phyloP scores from a whole-genome alignment of 2,797 vertebrate species.

The Vespertilio murinus region DNA sequence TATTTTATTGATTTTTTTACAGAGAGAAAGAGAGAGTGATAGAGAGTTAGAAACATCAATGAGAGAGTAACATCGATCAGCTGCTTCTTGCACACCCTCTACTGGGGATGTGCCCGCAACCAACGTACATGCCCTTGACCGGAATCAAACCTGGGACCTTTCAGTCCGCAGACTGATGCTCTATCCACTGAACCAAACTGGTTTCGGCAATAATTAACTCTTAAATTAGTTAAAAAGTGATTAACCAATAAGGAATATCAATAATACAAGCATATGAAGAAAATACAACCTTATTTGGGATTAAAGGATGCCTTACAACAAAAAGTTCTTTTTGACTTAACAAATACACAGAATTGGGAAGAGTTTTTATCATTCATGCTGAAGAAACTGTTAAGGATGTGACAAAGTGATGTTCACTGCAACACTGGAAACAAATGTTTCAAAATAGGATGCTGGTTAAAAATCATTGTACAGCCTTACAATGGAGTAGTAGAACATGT shows the following conservation, averaged over 20 bases:
- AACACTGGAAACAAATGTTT: not conserved
- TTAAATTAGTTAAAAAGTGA: slow-evolving; percentile 5
- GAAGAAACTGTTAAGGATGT: not conserved
- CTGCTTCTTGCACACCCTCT: too few species aligned
- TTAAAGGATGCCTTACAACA: not conserved
- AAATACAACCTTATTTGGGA: not conserved
- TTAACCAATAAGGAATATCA: not conserved
- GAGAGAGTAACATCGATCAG: too few species aligned
- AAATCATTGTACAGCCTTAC: not conserved
- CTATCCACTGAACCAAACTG: too few species aligned
- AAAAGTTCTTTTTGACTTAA: slow-evolving; percentile 19
- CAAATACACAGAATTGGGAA: not conserved
- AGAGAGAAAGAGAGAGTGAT: too few species aligned
- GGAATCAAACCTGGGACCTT: too few species aligned
- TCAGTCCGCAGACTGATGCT: too few species aligned
- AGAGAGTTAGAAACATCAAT: too few species aligned
- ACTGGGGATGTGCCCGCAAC: too few species aligned
- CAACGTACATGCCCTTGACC: too few species aligned
- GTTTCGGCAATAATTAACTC: slow-evolving; percentile 10
- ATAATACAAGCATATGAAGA: slow-evolving; percentile 12
- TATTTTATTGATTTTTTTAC: too few species aligned
- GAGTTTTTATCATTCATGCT: slow-evolving; percentile 9
- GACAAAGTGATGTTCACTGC: not conserved
- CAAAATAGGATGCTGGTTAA: not conserved
- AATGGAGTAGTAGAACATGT: not conserved